Evolutionary conservation across 2,888 invertebrate genomes (phyloP).

Genomic region (Tanytarsus gracilentus): DNA sequence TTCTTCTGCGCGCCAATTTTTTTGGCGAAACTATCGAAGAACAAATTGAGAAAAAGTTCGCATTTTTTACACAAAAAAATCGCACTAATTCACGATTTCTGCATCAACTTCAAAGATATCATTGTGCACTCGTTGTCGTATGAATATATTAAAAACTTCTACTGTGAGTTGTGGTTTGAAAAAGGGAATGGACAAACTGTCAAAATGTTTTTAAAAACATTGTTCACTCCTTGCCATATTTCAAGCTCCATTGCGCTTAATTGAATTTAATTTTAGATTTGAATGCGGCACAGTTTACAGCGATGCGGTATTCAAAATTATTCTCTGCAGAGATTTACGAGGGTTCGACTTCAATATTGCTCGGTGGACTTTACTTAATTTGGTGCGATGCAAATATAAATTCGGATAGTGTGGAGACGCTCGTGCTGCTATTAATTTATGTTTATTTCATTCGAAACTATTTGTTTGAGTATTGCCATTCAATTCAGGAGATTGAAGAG

Average conservation of each 20-base stretch:
- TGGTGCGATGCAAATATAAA: slow-evolving; percentile 29
- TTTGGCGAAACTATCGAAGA: slow-evolving; percentile 25
- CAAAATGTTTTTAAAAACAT: background rate
- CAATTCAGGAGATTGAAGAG: slow-evolving; percentile 13
- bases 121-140: slow-evolving; percentile 17
- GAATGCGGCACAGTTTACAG: slow-evolving; percentile 22
- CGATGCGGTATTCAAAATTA: background rate
- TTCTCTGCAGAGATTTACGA: slow-evolving; percentile 13
- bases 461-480: slow-evolving; percentile 20
- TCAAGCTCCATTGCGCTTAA: background rate
- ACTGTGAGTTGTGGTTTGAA: background rate
- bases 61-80: slow-evolving; percentile 24
- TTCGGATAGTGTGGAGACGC: slow-evolving; percentile 24
- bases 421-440: slow-evolving; percentile 28
- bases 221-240: background rate
- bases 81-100: slow-evolving; percentile 21
- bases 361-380: slow-evolving; percentile 29
- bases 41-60: slow-evolving; percentile 16
- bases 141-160: slow-evolving; percentile 23
- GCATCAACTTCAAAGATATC: slow-evolving; percentile 28
- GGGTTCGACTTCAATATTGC: slow-evolving; percentile 26
- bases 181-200: no score
- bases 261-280: no score
- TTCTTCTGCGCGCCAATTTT: slow-evolving; percentile 23
- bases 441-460: slow-evolving; percentile 27